Percentiles rank a stretch among this genome's conserved stretches.
Conservation (phyloP, 2,888 invertebrate genomes). For the Cephus pygmeus region DNA sequence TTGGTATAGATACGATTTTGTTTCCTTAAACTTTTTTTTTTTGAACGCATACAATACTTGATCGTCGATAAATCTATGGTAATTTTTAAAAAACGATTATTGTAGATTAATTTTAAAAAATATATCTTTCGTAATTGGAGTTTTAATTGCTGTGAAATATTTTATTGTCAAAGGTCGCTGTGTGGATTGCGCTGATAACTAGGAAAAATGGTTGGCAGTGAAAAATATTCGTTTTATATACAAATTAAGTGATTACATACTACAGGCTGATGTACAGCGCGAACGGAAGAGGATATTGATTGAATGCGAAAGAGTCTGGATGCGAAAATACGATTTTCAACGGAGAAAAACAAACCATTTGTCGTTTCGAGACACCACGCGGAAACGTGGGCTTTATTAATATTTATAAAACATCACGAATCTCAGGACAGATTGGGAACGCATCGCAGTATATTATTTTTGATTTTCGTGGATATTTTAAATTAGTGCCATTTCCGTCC, state of each 20-base stretch:
- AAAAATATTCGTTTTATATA: slow-evolving; percentile 22
- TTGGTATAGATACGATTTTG: too few relatives aligned
- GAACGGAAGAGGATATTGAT: not conserved
- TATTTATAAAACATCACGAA: slow-evolving; percentile 1
- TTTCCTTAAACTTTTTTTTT: too few relatives aligned
- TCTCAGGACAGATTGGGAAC: not conserved
- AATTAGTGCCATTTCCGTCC: slow-evolving; percentile 3
- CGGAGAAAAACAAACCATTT: slow-evolving; percentile 2
- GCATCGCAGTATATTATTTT: slow-evolving; percentile 2
- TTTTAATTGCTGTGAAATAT: not conserved
- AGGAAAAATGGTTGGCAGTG: not conserved
- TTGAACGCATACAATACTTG: too few relatives aligned
- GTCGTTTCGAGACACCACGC: not conserved
- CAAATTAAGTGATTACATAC: slow-evolving; percentile 19
- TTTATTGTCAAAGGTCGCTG: not conserved
- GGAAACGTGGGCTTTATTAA: not conserved
- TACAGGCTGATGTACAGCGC: not conserved
- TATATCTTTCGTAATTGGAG: not conserved
- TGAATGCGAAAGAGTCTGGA: not conserved
- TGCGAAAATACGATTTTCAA: not conserved
- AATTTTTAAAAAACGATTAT: too few relatives aligned
- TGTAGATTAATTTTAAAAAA: too few relatives aligned
- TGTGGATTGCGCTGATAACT: not conserved
- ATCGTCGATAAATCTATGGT: too few relatives aligned
- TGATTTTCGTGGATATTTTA: not conserved